phyloP scores from a whole-genome alignment of 2,888 invertebrate species.

The Unio pictorum region DNA sequence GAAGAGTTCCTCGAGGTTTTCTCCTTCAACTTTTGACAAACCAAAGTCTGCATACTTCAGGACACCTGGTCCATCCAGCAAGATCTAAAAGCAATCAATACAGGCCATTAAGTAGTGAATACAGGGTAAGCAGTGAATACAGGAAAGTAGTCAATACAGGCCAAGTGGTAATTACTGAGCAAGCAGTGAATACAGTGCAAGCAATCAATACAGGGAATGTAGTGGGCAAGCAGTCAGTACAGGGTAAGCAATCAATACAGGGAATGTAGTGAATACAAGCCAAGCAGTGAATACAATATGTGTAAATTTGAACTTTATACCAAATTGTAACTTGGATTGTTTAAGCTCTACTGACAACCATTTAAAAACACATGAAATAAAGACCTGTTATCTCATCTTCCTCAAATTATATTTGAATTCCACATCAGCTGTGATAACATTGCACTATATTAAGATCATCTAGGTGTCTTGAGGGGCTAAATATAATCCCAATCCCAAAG shows the following conservation, averaged over 20 bases:
- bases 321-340: too few species aligned
- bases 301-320: too few species aligned
- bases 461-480: too few species aligned
- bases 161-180: too few species aligned
- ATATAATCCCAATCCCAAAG: too few species aligned
- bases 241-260: conserved; percentile 12
- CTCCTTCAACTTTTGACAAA: conserved; percentile 69
- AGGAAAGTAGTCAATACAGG: neutral
- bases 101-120: conserved; percentile 8
- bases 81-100: conserved; percentile 54
- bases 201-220: conserved; percentile 16
- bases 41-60: conserved; percentile 71
- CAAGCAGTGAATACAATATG: too few species aligned
- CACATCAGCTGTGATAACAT: too few species aligned
- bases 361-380: too few species aligned
- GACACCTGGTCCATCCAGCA: conserved; percentile 69
- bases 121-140: conserved; percentile 13
- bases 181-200: conserved; percentile 14
- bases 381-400: too few species aligned
- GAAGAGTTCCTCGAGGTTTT: conserved; percentile 69
- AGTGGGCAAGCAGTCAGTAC: conserved; percentile 13
- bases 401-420: too few species aligned
- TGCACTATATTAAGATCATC: too few species aligned
- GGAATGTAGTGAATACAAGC: conserved; percentile 10
- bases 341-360: too few species aligned